phyloP scores from a whole-genome alignment of 2,113 vertebrate genomes.

The Laticauda colubrina region DNA sequence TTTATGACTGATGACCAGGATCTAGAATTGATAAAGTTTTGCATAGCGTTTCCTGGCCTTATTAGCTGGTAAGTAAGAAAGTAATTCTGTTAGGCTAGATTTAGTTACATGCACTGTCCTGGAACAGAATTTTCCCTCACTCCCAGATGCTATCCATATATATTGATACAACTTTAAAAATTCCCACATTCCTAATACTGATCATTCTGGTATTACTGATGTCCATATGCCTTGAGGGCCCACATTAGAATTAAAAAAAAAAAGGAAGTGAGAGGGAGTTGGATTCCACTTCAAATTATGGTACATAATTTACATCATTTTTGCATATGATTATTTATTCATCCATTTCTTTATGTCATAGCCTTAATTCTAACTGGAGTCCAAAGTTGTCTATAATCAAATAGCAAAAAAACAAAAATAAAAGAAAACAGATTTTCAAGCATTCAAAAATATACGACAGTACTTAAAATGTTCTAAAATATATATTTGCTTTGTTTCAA shows the following conservation, averaged over 20 bases:
- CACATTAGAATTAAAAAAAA: not conserved
- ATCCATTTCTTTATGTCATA: not conserved
- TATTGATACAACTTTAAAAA: not conserved
- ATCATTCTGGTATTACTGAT: not conserved
- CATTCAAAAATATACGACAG: not conserved
- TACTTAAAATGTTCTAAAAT: not conserved
- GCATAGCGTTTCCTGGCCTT: not conserved
- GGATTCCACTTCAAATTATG: not conserved
- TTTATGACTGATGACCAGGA: not conserved
- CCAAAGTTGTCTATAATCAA: not conserved
- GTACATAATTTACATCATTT: not conserved
- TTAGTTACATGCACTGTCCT: not conserved
- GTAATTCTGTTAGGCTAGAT: not conserved
- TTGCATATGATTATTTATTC: not conserved
- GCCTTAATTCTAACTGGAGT: not conserved
- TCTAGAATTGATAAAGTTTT: not conserved
- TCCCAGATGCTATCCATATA: not conserved
- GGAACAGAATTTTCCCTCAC: not conserved
- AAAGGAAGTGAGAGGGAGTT: not conserved
- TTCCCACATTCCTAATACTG: not conserved
- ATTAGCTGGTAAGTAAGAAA: not conserved
- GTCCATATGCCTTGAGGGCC: not conserved
- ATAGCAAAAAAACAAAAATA: not conserved
- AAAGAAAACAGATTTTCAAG: not conserved
- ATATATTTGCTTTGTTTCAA: not conserved